Base-by-base conservation (phyloP, 2,113 vertebrate genomes). In the Notothenia rossii region DNA sequence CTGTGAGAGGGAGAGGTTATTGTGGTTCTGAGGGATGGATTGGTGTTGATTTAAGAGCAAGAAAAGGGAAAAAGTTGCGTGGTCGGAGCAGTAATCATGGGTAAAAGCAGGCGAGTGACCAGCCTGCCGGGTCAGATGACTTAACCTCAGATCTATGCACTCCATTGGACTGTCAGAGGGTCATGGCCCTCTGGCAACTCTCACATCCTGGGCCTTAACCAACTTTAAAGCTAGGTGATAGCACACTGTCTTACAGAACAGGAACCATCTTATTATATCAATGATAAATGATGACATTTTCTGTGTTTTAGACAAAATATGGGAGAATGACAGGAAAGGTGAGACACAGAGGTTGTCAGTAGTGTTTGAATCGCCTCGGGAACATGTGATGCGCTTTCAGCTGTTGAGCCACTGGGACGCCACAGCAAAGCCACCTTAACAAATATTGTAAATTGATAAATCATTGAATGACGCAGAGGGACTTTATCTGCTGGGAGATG, bases 361-460 rank as follows among this genome's bases (percentile, higher is more conserved):
- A 29, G 58, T 12, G 45, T 75, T 25, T 20, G 70, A 66, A 51
- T 72, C 2, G 0, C 61, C 69, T 40, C 11, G 7, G 66, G 48
- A 78, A 66, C 81, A 66, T 10, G 55, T 49, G 73, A 50, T 10
- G 48, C 48, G 45, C 75, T 20, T 55, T 22, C 20, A 51, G 69
- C 79, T 14, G 60, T 45, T 77, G 88, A 84, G 79, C 86, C 15
- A 79, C 76, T 87, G 91, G 88, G 87, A 85, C 46, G 45, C 51
- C 5, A 4, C 62, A 25, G 89, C 81, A 93, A 93, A 93, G 93
- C 93, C 91, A 91, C 87, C 91, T 92, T 94, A 93, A 89, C 94
- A 96, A 96, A 96, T 93, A 95, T 87, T 91, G 94, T 93, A 95
- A 95, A 96, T 95, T 95, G 94, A 96, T 95, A 95, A 96, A 96